Evolutionary conservation across 2,797 vertebrate genomes (phyloP), one percentile per base, ranked within the genome.

Genomic region (Clarias fuscus): DNA sequence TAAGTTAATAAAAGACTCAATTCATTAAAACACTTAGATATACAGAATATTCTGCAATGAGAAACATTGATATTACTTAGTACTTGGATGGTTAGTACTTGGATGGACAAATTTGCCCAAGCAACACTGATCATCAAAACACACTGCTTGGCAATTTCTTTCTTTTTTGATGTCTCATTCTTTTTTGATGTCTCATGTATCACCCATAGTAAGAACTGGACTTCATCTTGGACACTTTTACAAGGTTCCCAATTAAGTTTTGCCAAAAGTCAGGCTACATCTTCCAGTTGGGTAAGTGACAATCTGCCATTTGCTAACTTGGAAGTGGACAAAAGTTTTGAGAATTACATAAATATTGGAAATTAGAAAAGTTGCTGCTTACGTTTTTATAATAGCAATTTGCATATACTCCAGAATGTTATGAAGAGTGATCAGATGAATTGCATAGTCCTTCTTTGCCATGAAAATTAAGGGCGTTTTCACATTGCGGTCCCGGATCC

Each of bases 121-220:
- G 20, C 14, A 85, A 58, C 4, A 58, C 10, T 76, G 5, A 76
- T 43, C 11, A 7, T 84, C 1, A 53, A 53, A n/a, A 85, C n/a
- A 37, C 22, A 43, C n/a, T 85, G 18, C 11, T 33, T 43, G 33
- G 62, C 30, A 58, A 43, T n/a, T 15, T 72, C 13, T 43, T 4
- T 79, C 43, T 87, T 37, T 84, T 24, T 75, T 27, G 65, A 86
- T 81, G 17, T 33, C 8, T 70, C 80, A 22, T 61, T 79, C 43
- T 87, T 37, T 84, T 24, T 75, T 27, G 65, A 86, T 81, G 17
- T 33, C 8, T 70, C 80, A 22, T 61, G 0, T 86, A 0, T 82
- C 22, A 86, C 48, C 92, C 93, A 53, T 93, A 99, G 98, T 89
- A 99, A 99, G 91, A 99, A 97, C 92, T 99, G 98, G 98, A 96